A percentile compares a stretch with the other conserved stretches of the same genome.
Conservation (phyloP, 2,113 vertebrate species). For the Dryoscopus gambensis region DNA sequence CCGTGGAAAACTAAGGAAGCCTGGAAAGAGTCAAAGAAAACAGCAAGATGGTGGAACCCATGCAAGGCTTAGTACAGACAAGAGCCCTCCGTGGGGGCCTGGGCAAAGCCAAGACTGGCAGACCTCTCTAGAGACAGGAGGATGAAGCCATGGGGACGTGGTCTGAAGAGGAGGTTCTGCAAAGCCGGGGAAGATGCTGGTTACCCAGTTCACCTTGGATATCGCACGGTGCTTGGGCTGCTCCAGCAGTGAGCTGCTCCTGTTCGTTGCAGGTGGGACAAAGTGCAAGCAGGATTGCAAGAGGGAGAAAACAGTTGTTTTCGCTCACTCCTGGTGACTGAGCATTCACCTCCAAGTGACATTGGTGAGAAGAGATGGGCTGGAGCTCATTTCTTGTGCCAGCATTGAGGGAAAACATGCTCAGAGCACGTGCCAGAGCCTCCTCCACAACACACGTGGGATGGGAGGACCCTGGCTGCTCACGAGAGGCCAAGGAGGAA, state of each 20-base stretch:
- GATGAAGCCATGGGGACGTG: rapidly evolving
- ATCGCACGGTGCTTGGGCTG: rapidly evolving
- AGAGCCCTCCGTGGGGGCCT: neutral
- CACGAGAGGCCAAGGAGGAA: rapidly evolving
- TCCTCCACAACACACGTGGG: rapidly evolving
- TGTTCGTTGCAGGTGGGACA: rapidly evolving
- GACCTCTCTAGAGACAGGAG: neutral
- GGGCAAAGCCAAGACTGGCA: neutral
- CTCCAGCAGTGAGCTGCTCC: neutral
- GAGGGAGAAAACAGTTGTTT: neutral
- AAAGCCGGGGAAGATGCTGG: neutral
- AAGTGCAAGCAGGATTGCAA: neutral
- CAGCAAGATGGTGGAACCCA: rapidly evolving
- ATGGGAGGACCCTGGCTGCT: neutral
- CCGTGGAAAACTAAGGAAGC: neutral
- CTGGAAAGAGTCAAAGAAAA: neutral
- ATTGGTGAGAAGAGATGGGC: rapidly evolving
- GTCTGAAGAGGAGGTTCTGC: neutral
- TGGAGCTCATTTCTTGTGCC: neutral
- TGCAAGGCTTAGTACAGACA: rapidly evolving
- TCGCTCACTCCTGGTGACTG: neutral
- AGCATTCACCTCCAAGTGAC: neutral
- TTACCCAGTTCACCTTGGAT: rapidly evolving
- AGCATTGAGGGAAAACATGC: neutral
- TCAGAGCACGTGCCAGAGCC: neutral